Evolutionary conservation across 2,888 invertebrate genomes (phyloP).

Genomic region (Tortrix viridana): DNA sequence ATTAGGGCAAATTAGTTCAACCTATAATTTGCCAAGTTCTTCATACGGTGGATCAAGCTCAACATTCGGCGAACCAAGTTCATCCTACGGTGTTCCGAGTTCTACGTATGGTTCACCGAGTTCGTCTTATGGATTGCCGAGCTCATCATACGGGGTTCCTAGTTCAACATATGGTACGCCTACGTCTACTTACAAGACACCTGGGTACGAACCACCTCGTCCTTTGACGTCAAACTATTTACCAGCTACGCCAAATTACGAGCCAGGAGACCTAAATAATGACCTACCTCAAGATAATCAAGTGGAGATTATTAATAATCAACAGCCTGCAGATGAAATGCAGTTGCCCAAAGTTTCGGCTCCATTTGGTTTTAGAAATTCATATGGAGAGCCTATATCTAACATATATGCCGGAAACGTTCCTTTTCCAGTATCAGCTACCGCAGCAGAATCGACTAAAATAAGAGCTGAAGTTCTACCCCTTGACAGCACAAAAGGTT

Average conservation of each 20-base stretch:
- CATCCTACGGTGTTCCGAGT: conserved; percentile 42
- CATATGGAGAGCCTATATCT: conserved; percentile 74
- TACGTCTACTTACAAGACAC: conserved; percentile 48
- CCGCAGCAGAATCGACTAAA: conserved; percentile 73
- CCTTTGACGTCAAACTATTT: conserved; percentile 53
- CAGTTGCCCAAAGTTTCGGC: conserved; percentile 68
- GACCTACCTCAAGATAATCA: conserved; percentile 58
- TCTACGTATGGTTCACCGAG: conserved; percentile 48
- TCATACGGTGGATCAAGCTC: conserved; percentile 41
- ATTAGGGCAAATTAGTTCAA: conserved; percentile 30
- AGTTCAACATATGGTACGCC: conserved; percentile 57
- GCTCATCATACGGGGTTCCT: conserved; percentile 30
- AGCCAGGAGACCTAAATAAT: conserved; percentile 57
- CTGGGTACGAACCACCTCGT: conserved; percentile 52
- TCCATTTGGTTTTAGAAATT: conserved; percentile 72
- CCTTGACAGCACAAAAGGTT: conserved; percentile 49
- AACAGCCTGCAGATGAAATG: conserved; percentile 55
- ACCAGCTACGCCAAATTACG: conserved; percentile 55
- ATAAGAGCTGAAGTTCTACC: conserved; percentile 71
- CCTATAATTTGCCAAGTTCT: conserved; percentile 31
- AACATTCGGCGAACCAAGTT: conserved; percentile 50
- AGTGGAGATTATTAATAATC: conserved; percentile 55
- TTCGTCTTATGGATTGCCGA: conserved; percentile 46
- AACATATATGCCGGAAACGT: conserved; percentile 63
- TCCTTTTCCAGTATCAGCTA: conserved; percentile 67